Percentiles rank a stretch among this genome's conserved stretches.
phyloP scores from a whole-genome alignment of 37 sponge, comb jelly and placozoan genomes.

The Corticium candelabrum region DNA sequence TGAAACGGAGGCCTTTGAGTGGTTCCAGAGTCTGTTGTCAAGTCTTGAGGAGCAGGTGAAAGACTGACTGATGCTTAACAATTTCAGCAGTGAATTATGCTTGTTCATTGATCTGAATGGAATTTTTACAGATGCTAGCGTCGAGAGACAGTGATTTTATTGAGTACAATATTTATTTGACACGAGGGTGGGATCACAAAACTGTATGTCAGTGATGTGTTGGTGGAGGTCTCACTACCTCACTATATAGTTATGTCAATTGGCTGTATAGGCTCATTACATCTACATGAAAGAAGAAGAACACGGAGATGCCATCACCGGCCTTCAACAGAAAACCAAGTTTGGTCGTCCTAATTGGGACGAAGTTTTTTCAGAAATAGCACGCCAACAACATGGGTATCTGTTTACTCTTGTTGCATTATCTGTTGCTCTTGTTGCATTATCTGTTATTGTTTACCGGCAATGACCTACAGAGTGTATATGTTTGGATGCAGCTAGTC shows the following conservation, averaged over 20 bases:
- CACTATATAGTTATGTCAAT: not conserved
- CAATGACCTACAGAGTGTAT: too few species aligned
- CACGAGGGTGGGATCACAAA: slow-evolving; percentile 67
- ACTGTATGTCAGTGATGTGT: slow-evolving; percentile 2
- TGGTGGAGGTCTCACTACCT: not conserved
- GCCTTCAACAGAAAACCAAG: slow-evolving; percentile 79
- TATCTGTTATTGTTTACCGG: too few species aligned
- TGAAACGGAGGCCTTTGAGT: slow-evolving; percentile 70
- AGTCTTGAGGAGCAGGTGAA: slow-evolving; percentile 60
- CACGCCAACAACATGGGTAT: slow-evolving; percentile 64
- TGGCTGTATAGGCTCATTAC: slow-evolving; percentile 38
- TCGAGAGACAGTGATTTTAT: slow-evolving; percentile 73
- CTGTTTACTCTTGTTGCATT: not conserved
- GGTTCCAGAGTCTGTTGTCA: slow-evolving; percentile 77
- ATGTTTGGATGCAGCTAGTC: too few species aligned
- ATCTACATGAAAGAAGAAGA: slow-evolving; percentile 72
- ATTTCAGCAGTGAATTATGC: not conserved
- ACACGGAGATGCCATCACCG: slow-evolving; percentile 75
- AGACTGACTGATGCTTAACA: not conserved
- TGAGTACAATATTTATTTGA: slow-evolving; percentile 70
- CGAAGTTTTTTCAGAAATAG: slow-evolving; percentile 65
- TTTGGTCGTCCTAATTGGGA: slow-evolving; percentile 89
- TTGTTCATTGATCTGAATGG: not conserved
- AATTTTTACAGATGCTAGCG: not conserved
- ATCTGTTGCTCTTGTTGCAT: not conserved